Percentiles rank a stretch among this genome's conserved stretches.
phyloP scores from a whole-genome alignment of 2,113 vertebrate genomes.

The Cygnus buccinator region DNA sequence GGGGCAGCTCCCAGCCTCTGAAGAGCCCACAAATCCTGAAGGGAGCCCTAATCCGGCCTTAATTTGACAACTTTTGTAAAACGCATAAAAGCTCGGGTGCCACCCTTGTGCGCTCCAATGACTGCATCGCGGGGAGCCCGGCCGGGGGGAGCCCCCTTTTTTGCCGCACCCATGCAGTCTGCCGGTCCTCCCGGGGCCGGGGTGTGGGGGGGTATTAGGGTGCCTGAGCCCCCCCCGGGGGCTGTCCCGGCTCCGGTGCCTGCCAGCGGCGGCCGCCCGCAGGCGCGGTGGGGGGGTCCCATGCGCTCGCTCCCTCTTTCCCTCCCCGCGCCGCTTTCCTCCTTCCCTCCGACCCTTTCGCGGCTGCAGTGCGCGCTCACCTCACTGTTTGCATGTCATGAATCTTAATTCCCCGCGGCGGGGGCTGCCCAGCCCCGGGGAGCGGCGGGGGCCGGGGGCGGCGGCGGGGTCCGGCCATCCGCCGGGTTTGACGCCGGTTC shows the following conservation, averaged over 20 bases:
- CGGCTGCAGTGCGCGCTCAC: background rate
- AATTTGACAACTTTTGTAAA: slow-evolving; percentile 84
- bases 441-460: background rate
- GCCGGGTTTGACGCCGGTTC: background rate
- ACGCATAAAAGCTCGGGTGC: slow-evolving; percentile 76
- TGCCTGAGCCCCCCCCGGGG: background rate
- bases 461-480: background rate
- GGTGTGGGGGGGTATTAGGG: background rate
- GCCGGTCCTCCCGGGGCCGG: background rate
- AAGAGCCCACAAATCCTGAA: slow-evolving; percentile 67
- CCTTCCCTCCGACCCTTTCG: background rate
- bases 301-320: background rate
- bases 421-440: background rate
- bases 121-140: background rate
- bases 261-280: no score
- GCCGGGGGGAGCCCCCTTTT: background rate
- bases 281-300: no score
- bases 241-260: background rate
- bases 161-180: background rate
- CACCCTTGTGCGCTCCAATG: slow-evolving; percentile 66
- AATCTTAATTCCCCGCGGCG: background rate
- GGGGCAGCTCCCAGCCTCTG: slow-evolving; percentile 70
- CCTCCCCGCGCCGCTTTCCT: background rate
- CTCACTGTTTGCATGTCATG: slow-evolving; percentile 1
- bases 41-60: slow-evolving; percentile 80